These are phyloP conservation scores for Stenolophus ochropezus DNA, from an alignment of 2,888 invertebrate species.

Conservation along the genomic window DNA sequence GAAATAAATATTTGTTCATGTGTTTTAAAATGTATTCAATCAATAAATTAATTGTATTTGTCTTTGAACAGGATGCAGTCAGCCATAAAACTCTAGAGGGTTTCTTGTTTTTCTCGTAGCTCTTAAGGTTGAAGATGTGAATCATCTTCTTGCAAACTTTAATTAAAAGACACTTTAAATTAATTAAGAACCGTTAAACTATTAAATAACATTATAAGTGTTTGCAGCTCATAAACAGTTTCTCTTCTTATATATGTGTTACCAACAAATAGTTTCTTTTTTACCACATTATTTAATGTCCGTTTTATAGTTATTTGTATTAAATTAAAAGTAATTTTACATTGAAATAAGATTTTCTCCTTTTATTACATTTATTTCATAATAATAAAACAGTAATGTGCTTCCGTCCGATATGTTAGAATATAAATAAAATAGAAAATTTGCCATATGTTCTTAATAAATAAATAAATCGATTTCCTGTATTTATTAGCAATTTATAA, in stretches of 20 bases:
- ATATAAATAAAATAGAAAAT: background rate
- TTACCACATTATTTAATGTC: conserved; percentile 21
- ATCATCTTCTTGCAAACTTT: background rate
- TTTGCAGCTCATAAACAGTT: background rate
- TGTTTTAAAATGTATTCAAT: background rate
- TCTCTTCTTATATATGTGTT: conserved; percentile 15
- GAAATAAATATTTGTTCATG: background rate
- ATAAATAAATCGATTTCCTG: background rate
- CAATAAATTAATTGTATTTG: background rate
- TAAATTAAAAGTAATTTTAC: background rate
- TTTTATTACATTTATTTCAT: conserved; percentile 5
- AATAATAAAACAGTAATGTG: conserved; percentile 2
- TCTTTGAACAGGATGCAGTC: background rate
- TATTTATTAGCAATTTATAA: no score
- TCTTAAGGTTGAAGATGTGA: background rate
- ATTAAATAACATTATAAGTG: background rate
- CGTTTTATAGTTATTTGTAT: background rate
- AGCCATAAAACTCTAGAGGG: background rate
- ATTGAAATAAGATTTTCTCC: background rate
- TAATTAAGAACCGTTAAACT: background rate
- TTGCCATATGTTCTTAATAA: background rate
- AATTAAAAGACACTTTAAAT: background rate
- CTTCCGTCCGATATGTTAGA: background rate
- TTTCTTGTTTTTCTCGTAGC: background rate
- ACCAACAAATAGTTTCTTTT: conserved; percentile 2